Percentiles rank a stretch among this genome's conserved stretches.
These are phyloP conservation scores for Artemisiospiza belli DNA, from an alignment of 2,113 vertebrate species.

Conservation along the genomic window DNA sequence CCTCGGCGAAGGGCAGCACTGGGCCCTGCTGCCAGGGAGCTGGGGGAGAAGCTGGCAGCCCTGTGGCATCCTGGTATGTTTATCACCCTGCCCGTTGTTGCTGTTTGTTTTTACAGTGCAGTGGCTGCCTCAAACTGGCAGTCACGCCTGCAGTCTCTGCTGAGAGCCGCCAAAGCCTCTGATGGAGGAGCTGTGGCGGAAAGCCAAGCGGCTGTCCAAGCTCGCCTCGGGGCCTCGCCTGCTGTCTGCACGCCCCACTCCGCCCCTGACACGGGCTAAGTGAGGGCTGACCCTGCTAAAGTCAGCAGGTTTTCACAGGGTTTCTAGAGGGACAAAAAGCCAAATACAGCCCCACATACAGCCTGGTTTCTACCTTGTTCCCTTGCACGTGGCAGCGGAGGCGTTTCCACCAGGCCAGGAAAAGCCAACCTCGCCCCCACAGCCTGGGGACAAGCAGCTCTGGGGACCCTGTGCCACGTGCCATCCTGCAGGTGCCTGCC, in stretches of 20 bases:
- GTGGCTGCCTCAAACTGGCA: constrained; percentile 48
- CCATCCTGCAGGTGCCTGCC: not conserved
- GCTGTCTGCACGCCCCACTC: not conserved
- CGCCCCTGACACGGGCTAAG: not conserved
- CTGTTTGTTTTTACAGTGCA: constrained; percentile 55
- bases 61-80: not conserved
- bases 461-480: not conserved
- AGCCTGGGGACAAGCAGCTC: not conserved
- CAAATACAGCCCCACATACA: not conserved
- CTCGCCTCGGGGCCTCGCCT: not conserved
- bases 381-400: not conserved
- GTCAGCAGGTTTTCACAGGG: not conserved
- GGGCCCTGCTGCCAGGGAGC: accelerated
- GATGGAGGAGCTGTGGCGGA: constrained; percentile 20
- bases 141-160: constrained; percentile 22
- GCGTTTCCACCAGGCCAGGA: not conserved
- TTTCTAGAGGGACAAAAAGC: not conserved
- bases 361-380: not conserved
- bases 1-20: accelerated
- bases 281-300: not conserved
- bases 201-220: constrained; percentile 38
- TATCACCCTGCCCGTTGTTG: not conserved
- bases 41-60: not conserved
- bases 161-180: not conserved
- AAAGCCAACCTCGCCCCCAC: not conserved